Percentiles rank a stretch among this genome's conserved stretches.
These are phyloP conservation scores for Montipora sp. DNA, from an alignment of 64 coral and sea anemone species.

Conservation along the genomic window DNA sequence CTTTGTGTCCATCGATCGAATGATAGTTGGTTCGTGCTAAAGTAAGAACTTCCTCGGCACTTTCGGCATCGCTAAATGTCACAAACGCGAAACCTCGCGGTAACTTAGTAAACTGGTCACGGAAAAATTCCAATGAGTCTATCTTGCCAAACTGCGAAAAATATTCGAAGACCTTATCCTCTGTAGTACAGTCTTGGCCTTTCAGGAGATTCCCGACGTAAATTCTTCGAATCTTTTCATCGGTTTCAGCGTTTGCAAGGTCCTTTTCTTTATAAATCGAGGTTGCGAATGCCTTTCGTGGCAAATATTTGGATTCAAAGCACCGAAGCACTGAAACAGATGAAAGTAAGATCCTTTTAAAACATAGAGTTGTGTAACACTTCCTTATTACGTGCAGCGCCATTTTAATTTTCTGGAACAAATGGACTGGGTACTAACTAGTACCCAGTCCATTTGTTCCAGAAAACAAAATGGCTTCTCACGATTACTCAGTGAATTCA, in stretches of 20 bases:
- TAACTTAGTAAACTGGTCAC: background rate
- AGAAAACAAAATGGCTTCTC: background rate
- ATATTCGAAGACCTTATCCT: constrained; percentile 7
- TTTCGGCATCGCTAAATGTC: background rate
- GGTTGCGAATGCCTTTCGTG: background rate
- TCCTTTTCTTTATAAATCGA: background rate
- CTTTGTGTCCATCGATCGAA: background rate
- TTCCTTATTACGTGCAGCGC: background rate
- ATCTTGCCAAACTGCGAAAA: constrained; percentile 12
- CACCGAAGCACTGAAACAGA: background rate
- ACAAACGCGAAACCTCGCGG: constrained; percentile 4
- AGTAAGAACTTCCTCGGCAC: background rate
- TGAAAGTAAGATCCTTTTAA: background rate
- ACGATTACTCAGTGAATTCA: too few species aligned
- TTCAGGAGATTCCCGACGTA: background rate
- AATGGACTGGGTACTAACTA: background rate
- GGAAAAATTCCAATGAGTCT: background rate
- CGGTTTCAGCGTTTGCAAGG: background rate
- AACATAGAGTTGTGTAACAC: too few species aligned
- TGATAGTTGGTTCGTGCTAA: background rate
- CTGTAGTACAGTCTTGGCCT: background rate
- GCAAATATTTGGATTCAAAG: background rate
- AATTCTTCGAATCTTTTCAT: background rate
- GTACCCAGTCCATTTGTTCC: background rate
- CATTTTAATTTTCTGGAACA: background rate